These are phyloP conservation scores for Rhinichthys klamathensis DNA, from an alignment of 2,113 vertebrate genomes.

Conservation along the genomic window DNA sequence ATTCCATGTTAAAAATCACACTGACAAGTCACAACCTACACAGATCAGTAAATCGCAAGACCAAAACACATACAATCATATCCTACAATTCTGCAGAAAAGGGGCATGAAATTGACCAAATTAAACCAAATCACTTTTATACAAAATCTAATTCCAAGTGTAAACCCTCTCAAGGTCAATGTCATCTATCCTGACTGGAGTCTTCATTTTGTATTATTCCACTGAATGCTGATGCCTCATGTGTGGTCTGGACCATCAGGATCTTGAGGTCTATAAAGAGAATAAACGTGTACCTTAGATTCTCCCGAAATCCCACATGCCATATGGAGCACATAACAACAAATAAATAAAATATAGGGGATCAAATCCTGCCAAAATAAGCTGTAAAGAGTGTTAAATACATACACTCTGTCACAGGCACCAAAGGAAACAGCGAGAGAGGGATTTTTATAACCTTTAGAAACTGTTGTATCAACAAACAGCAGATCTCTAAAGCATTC, in stretches of 20 bases:
- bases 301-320: slow-evolving; percentile 34
- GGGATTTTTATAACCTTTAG: slow-evolving; percentile 46
- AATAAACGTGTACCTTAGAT: slow-evolving; percentile 42
- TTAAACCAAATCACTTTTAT: not conserved
- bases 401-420: slow-evolving; percentile 33
- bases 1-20: not conserved
- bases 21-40: not conserved
- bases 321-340: not conserved
- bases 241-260: slow-evolving; percentile 74
- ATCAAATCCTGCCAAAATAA: slow-evolving; percentile 46
- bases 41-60: not conserved
- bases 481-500: slow-evolving; percentile 50
- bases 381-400: slow-evolving; percentile 53
- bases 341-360: slow-evolving; percentile 18
- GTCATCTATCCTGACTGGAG: slow-evolving; percentile 69
- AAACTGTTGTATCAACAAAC: slow-evolving; percentile 52
- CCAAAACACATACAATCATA: not conserved
- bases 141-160: not conserved
- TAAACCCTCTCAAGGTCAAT: not conserved
- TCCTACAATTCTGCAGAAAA: not conserved
- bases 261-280: slow-evolving; percentile 52
- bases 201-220: slow-evolving; percentile 74
- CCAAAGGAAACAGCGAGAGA: slow-evolving; percentile 29
- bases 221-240: slow-evolving; percentile 74
- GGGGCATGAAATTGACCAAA: not conserved